phyloP scores from a whole-genome alignment of 2,797 vertebrate genomes.

The Enteromius afrohamiltoni region DNA sequence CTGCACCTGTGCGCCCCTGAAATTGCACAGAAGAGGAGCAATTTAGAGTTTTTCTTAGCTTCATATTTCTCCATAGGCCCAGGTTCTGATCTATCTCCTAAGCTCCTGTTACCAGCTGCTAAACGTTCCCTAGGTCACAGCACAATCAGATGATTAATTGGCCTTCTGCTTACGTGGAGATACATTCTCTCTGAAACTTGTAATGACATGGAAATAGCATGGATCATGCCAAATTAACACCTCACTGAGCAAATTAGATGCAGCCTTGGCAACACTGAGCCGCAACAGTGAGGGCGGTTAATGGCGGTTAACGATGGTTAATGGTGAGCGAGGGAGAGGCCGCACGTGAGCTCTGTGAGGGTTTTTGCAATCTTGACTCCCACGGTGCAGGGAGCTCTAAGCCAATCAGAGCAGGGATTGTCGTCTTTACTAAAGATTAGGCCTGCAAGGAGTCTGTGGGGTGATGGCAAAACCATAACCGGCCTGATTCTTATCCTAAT shows the following conservation, averaged over 20 bases:
- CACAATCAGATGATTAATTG: conserved; percentile 40
- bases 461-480: neutral
- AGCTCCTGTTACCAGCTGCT: conserved; percentile 19
- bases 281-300: conserved; percentile 14
- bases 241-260: conserved; percentile 42
- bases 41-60: conserved; percentile 25
- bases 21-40: conserved; percentile 52
- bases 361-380: conserved; percentile 7
- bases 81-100: neutral
- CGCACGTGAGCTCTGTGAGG: neutral
- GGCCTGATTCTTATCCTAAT: conserved; percentile 19
- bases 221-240: conserved; percentile 45
- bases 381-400: conserved; percentile 1
- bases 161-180: conserved; percentile 24
- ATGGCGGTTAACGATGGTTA: conserved; percentile 34
- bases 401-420: conserved; percentile 16
- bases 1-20: conserved; percentile 91
- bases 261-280: conserved; percentile 40
- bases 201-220: conserved; percentile 37
- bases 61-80: conserved; percentile 13
- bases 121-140: conserved; percentile 32
- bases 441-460: conserved; percentile 2
- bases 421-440: conserved; percentile 9
- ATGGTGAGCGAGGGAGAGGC: conserved; percentile 2
- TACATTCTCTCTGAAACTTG: conserved; percentile 41